Conservation (phyloP, 2,797 vertebrate species). For the Iguana delicatissima region DNA sequence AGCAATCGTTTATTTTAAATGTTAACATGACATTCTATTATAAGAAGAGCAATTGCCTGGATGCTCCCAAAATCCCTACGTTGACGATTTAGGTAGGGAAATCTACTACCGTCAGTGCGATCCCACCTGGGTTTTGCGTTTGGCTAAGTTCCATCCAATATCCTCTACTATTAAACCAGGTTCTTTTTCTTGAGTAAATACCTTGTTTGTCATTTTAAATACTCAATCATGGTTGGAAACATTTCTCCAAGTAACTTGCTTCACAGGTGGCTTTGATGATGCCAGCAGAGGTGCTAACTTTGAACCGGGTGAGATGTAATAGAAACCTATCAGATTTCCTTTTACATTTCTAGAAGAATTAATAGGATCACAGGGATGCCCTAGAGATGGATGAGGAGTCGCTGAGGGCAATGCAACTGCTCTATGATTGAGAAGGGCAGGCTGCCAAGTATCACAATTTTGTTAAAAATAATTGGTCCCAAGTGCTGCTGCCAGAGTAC, state of each 20-base stretch:
- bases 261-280: not conserved
- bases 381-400: not conserved
- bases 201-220: not conserved
- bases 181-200: not conserved
- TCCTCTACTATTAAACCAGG: not conserved
- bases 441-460: not conserved
- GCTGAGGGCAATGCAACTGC: not conserved
- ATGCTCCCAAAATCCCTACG: not conserved
- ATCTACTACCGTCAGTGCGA: not conserved
- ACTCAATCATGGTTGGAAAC: not conserved
- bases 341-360: not conserved
- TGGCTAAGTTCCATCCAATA: not conserved
- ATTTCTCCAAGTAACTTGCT: not conserved
- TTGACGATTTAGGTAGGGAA: not conserved
- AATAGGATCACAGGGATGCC: not conserved
- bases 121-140: not conserved
- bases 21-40: not conserved
- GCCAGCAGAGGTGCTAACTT: not conserved
- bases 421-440: not conserved
- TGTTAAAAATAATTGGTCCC: not conserved
- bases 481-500: not conserved
- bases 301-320: not conserved
- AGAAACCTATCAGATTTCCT: not conserved
- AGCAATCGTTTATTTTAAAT: conserved; percentile 20
- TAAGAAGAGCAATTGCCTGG: rapidly evolving